phyloP scores from a whole-genome alignment of 1,140 invertebrate species.

The Orchestia grillus region DNA sequence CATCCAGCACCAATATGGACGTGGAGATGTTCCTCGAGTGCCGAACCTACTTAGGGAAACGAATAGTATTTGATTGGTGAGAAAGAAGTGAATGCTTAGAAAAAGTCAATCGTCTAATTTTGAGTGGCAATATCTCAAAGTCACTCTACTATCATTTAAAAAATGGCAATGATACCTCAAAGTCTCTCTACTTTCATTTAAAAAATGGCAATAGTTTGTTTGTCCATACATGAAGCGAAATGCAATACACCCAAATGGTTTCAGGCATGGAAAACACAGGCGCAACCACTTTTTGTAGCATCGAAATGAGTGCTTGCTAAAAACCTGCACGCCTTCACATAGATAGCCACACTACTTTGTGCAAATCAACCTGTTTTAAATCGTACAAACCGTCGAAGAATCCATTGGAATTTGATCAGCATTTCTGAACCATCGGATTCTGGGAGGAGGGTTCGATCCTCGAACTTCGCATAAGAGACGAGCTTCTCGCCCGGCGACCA shows the following conservation, averaged over 20 bases:
- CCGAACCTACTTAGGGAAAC: slow-evolving; percentile 7
- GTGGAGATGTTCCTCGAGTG: slow-evolving; percentile 57
- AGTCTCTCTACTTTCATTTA: not conserved
- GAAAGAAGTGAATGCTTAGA: not conserved
- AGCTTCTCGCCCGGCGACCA: slow-evolving; percentile 61
- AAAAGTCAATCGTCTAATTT: not conserved
- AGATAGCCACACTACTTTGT: not conserved
- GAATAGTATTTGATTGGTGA: not conserved
- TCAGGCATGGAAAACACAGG: no score
- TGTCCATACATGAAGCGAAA: no score
- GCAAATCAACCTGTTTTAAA: not conserved
- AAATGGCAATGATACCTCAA: not conserved
- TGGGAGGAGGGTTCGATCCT: slow-evolving; percentile 63
- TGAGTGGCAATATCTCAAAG: not conserved
- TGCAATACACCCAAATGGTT: no score
- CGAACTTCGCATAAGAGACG: slow-evolving; percentile 60
- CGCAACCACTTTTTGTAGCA: no score
- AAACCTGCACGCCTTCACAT: not conserved
- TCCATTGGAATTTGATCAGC: slow-evolving; percentile 43
- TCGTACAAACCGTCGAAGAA: slow-evolving; percentile 1
- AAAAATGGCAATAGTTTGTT: no score
- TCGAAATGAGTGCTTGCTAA: no score
- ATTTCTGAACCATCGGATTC: slow-evolving; percentile 61
- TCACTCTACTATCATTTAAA: not conserved
- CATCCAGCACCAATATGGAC: slow-evolving; percentile 56